Conservation (phyloP, 2,888 invertebrate genomes). For the Diabrotica balteata region DNA sequence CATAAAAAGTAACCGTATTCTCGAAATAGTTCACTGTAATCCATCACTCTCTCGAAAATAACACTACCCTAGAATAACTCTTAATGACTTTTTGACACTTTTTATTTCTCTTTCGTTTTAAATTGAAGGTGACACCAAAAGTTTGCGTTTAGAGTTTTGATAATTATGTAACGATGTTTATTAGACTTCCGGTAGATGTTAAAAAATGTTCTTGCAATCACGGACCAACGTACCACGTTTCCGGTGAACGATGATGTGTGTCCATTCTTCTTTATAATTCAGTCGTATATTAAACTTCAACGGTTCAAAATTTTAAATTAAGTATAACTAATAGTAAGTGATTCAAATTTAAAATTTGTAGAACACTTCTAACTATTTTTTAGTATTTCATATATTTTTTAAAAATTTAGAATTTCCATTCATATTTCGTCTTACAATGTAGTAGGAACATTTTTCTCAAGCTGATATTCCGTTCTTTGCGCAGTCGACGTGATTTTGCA, state of each 20-base stretch:
- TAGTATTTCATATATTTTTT: too few relatives aligned
- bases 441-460: too few relatives aligned
- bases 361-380: too few relatives aligned
- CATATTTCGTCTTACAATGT: too few relatives aligned
- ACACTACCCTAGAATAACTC: conserved; percentile 3
- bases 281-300: neutral
- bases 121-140: conserved; percentile 39
- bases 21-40: neutral
- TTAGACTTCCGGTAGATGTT: conserved; percentile 41
- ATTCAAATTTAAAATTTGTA: too few relatives aligned
- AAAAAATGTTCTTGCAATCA: conserved; percentile 34
- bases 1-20: conserved; percentile 2
- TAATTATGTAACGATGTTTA: conserved; percentile 41
- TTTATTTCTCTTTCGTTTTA: conserved; percentile 33
- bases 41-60: conserved; percentile 14
- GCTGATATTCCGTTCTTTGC: too few relatives aligned
- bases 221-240: conserved; percentile 31
- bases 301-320: neutral
- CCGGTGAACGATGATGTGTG: conserved; percentile 19
- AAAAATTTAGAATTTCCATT: too few relatives aligned
- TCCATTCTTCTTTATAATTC: neutral
- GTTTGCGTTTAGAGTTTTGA: conserved; percentile 20
- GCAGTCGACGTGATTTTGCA: too few relatives aligned
- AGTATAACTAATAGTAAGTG: too few relatives aligned
- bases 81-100: conserved; percentile 26